Conservation (phyloP, 2,888 invertebrate genomes). For the Caenorhabditis drosophilae region DNA sequence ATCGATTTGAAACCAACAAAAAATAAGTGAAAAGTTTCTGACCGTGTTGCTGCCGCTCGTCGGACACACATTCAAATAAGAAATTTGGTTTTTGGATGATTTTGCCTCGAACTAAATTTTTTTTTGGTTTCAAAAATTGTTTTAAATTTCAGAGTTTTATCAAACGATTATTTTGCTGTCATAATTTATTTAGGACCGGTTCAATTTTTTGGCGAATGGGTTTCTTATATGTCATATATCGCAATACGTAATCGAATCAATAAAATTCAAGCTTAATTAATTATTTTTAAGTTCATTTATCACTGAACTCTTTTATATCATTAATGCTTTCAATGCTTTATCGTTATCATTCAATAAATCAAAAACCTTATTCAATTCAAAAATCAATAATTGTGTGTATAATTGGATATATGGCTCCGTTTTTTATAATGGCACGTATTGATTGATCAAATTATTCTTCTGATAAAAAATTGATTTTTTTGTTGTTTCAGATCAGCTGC, state of each 20-base stretch:
- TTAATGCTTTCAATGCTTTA: conserved; percentile 38
- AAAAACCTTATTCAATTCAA: conserved; percentile 10
- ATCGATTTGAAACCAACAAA: too few species aligned
- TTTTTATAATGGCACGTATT: too few species aligned
- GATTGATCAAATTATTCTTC: too few species aligned
- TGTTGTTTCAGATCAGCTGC: conserved; percentile 9
- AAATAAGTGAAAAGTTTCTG: too few species aligned
- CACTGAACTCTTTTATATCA: conserved; percentile 11
- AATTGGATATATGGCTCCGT: conserved; percentile 18
- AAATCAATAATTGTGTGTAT: conserved; percentile 16
- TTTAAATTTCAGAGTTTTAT: conserved; percentile 23
- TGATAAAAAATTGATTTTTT: conserved; percentile 1
- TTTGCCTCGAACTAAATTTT: too few species aligned
- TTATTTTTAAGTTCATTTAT: conserved; percentile 1
- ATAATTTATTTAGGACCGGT: conserved; percentile 28
- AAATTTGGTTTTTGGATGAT: too few species aligned
- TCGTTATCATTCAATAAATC: conserved; percentile 24
- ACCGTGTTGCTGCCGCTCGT: too few species aligned
- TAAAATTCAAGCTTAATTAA: too few species aligned
- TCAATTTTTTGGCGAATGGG: conserved; percentile 27
- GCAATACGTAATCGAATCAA: conserved; percentile 12
- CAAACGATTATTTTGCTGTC: conserved; percentile 19
- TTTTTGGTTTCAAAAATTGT: too few species aligned
- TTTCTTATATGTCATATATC: conserved; percentile 35
- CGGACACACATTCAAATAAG: too few species aligned